A percentile compares a stretch with the other conserved stretches of the same genome.
These are phyloP conservation scores for Tachina grossa DNA, from an alignment of 2,888 invertebrate genomes.

Conservation along the genomic window DNA sequence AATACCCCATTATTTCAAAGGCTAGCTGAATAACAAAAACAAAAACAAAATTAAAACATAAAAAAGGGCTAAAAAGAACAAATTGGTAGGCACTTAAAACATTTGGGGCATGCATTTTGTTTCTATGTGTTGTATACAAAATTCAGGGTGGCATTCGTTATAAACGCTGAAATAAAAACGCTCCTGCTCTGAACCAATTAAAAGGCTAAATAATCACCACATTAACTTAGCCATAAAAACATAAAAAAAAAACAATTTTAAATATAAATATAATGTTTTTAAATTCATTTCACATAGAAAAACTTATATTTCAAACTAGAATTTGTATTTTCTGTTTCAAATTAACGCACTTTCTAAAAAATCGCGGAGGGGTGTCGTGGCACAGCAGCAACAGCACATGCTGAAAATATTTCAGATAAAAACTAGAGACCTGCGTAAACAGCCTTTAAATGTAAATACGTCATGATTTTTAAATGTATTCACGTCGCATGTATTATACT, in stretches of 20 bases:
- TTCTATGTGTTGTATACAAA: neutral
- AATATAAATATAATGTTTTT: conserved; percentile 58
- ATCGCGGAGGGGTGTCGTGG: neutral
- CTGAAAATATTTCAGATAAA: conserved; percentile 35
- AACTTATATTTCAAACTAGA: conserved; percentile 17
- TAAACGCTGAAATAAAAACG: conserved; percentile 51
- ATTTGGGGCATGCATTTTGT: conserved; percentile 62
- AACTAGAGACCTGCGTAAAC: too few species aligned
- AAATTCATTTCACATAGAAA: conserved; percentile 40
- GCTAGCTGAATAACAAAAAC: conserved; percentile 32
- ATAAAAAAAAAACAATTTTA: conserved; percentile 49
- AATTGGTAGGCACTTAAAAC: conserved; percentile 53
- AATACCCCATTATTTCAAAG: conserved; percentile 22
- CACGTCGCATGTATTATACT: too few species aligned
- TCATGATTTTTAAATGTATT: too few species aligned
- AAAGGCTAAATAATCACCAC: conserved; percentile 70
- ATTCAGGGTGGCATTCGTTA: conserved; percentile 58
- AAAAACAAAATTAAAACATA: neutral
- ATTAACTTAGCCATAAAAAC: conserved; percentile 65
- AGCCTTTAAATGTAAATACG: too few species aligned
- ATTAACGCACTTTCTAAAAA: conserved; percentile 9
- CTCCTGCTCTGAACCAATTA: conserved; percentile 67
- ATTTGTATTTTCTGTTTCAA: conserved; percentile 40
- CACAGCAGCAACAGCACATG: conserved; percentile 21
- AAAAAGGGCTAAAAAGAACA: conserved; percentile 46